Percentiles rank a stretch among this genome's conserved stretches.
These are phyloP conservation scores for Brachyopa scutellaris DNA, from an alignment of 2,888 invertebrate genomes.

Conservation along the genomic window DNA sequence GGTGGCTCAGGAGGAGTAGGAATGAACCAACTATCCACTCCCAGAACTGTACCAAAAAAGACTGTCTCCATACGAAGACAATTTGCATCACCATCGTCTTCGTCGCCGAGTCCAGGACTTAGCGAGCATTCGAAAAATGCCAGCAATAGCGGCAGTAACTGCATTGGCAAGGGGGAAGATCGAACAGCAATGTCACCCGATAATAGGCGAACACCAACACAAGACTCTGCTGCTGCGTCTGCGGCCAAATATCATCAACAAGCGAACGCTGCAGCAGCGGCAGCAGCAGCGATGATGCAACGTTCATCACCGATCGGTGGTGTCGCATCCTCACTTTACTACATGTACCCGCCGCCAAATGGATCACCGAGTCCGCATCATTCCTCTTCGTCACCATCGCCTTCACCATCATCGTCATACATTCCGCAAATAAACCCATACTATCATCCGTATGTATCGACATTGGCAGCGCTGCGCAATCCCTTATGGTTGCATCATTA, in stretches of 20 bases:
- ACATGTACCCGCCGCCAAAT: slow-evolving; percentile 80
- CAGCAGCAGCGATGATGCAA: slow-evolving; percentile 75
- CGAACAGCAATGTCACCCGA: slow-evolving; percentile 72
- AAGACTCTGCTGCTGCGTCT: slow-evolving; percentile 74
- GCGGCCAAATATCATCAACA: slow-evolving; percentile 64
- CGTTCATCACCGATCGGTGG: slow-evolving; percentile 76
- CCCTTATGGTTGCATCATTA: slow-evolving; percentile 83
- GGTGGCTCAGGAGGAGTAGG: slow-evolving; percentile 45
- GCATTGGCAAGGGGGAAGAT: slow-evolving; percentile 44
- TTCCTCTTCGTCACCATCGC: slow-evolving; percentile 76
- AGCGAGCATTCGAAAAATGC: slow-evolving; percentile 73
- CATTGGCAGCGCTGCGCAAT: slow-evolving; percentile 82
- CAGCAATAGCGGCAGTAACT: slow-evolving; percentile 9
- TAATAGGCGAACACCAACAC: slow-evolving; percentile 73
- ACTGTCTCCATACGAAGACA: slow-evolving; percentile 82
- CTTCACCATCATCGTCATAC: slow-evolving; percentile 79
- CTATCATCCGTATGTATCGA: slow-evolving; percentile 80
- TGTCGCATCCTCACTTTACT: slow-evolving; percentile 78
- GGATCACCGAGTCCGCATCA: slow-evolving; percentile 77
- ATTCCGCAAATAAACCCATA: slow-evolving; percentile 79
- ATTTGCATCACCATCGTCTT: slow-evolving; percentile 80
- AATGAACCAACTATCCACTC: slow-evolving; percentile 76
- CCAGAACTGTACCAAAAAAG: slow-evolving; percentile 82
- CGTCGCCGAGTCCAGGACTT: slow-evolving; percentile 63
- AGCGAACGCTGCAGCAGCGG: slow-evolving; percentile 50